Percentiles rank a stretch among this genome's conserved stretches.
phyloP scores from a whole-genome alignment of 2,797 vertebrate species.

The Sciaenops ocellatus region DNA sequence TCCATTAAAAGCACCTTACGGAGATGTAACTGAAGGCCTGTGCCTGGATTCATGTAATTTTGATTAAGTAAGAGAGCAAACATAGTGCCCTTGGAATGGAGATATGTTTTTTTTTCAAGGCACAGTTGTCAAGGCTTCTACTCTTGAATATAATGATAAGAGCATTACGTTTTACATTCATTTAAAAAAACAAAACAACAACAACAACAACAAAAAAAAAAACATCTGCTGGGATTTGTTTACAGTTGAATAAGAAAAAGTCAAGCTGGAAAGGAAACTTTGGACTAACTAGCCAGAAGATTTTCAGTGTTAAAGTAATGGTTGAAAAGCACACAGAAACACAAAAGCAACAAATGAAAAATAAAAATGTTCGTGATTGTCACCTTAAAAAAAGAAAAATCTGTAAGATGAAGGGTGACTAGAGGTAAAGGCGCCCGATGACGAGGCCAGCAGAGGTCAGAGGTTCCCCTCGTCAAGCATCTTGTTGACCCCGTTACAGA shows the following conservation, averaged over 20 bases:
- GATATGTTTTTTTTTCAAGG: conserved; percentile 51
- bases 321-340: conserved; percentile 61
- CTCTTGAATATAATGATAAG: conserved; percentile 66
- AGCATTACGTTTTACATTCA: conserved; percentile 75
- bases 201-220: conserved; percentile 1
- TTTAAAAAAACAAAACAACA: conserved; percentile 32
- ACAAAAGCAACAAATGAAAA: conserved; percentile 50
- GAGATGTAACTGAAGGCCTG: conserved; percentile 63
- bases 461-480: conserved; percentile 95
- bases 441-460: conserved; percentile 77
- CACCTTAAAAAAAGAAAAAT: conserved; percentile 35
- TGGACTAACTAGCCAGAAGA: conserved; percentile 59
- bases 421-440: conserved; percentile 40
- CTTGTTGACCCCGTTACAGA: conserved; percentile 93
- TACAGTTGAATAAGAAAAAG: conserved; percentile 41
- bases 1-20: conserved; percentile 59
- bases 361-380: conserved; percentile 56
- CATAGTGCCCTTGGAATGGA: conserved; percentile 53
- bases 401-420: conserved; percentile 12
- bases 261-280: conserved; percentile 51
- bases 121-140: conserved; percentile 69
- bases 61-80: conserved; percentile 47
- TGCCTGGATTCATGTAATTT: conserved; percentile 60
- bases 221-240: conserved; percentile 43
- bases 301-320: conserved; percentile 69